phyloP scores from a whole-genome alignment of 2,113 vertebrate genomes.

The Centropristis striata region DNA sequence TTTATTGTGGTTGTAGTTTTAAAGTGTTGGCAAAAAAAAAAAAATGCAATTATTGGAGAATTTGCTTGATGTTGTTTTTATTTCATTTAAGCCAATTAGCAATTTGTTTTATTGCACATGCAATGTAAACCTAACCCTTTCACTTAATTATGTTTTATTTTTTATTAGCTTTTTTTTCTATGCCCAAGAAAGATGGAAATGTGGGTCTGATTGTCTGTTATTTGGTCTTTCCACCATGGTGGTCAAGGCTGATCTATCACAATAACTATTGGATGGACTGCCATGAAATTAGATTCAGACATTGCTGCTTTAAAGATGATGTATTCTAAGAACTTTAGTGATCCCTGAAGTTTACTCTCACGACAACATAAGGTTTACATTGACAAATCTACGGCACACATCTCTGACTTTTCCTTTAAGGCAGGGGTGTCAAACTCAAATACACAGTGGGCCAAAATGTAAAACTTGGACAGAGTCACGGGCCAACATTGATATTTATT shows the following conservation, averaged over 20 bases:
- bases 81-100: background rate
- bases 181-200: no score
- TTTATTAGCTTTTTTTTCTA: no score
- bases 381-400: no score
- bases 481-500: no score
- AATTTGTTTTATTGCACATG: background rate
- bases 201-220: background rate
- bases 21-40: background rate
- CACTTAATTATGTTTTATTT: background rate
- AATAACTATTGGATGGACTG: background rate
- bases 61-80: background rate
- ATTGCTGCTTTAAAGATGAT: background rate
- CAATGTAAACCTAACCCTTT: background rate
- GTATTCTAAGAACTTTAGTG: background rate
- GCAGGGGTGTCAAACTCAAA: no score
- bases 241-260: background rate
- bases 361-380: background rate
- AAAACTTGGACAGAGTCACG: no score
- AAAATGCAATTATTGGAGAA: no score
- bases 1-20: background rate
- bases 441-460: no score
- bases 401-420: no score
- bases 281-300: background rate
- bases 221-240: background rate
- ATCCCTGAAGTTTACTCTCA: background rate